Evolutionary conservation across 2,888 invertebrate genomes (phyloP).

Genomic region (Gastracanthus pulcherrimus): DNA sequence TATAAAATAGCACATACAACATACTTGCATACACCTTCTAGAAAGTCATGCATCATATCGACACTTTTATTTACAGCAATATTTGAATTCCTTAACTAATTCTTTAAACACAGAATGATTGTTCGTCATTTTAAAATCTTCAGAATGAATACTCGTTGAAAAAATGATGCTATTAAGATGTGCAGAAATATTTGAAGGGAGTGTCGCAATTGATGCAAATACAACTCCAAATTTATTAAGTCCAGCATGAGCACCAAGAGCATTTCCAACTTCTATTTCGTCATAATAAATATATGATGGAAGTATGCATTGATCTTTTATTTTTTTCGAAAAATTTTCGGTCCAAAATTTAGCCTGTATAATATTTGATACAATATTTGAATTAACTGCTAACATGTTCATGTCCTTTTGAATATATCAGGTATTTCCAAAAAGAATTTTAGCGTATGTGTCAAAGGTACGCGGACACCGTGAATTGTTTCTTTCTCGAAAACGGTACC

Average conservation of each 20-base stretch:
- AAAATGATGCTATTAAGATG: conserved; percentile 7
- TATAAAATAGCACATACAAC: neutral
- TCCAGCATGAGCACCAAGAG: conserved; percentile 32
- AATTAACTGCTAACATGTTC: neutral
- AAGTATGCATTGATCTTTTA: neutral
- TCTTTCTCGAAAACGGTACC: neutral
- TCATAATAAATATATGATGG: conserved; percentile 22
- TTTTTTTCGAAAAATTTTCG: neutral
- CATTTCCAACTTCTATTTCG: conserved; percentile 22
- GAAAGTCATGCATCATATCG: neutral
- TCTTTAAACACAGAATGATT: neutral
- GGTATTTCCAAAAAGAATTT: conserved; percentile 29
- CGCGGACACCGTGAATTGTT: neutral
- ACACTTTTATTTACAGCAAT: neutral
- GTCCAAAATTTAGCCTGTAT: conserved; percentile 3
- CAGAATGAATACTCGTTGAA: conserved; percentile 6
- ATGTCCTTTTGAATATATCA: neutral
- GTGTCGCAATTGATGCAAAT: conserved; percentile 6
- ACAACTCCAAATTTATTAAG: conserved; percentile 28
- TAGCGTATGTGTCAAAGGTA: conserved; percentile 7
- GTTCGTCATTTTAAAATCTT: neutral
- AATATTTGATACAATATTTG: neutral
- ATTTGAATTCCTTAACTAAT: neutral
- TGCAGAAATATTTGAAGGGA: neutral
- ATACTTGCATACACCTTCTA: neutral